Conservation (phyloP, 2,888 invertebrate species). For the Nemurella pictetii region DNA sequence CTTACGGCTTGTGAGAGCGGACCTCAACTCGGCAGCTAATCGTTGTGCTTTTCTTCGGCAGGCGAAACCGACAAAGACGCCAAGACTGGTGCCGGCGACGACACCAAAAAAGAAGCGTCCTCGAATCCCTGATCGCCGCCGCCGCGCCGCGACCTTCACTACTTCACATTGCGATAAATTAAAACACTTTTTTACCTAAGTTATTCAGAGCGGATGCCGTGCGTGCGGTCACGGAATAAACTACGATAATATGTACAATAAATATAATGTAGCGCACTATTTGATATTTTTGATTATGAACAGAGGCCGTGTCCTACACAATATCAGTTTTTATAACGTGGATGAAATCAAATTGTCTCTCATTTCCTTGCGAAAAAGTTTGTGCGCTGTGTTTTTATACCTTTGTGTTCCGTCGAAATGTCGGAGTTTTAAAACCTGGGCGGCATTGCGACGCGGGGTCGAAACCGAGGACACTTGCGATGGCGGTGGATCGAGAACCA, state of each 20-base stretch:
- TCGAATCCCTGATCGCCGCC: slow-evolving; percentile 39
- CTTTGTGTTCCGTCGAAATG: not conserved
- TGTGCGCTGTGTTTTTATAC: not conserved
- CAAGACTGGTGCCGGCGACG: slow-evolving; percentile 60
- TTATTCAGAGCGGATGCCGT: too few relatives aligned
- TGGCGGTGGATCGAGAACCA: too few relatives aligned
- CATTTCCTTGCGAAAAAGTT: too few relatives aligned
- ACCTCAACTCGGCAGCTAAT: too few relatives aligned
- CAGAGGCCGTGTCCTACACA: not conserved
- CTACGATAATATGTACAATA: not conserved
- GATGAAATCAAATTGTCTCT: not conserved
- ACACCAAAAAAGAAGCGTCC: slow-evolving; percentile 61
- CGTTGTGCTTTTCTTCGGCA: slow-evolving; percentile 4
- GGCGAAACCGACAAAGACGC: slow-evolving; percentile 47
- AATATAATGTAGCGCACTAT: not conserved
- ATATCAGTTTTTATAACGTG: not conserved
- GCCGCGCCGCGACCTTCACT: not conserved
- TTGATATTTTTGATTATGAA: not conserved
- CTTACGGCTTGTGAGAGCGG: too few relatives aligned
- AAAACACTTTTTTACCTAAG: not conserved
- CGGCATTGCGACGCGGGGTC: too few relatives aligned
- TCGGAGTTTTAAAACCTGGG: too few relatives aligned
- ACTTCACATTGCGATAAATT: not conserved
- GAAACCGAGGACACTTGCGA: too few relatives aligned
- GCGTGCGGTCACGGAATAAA: not conserved